Evolutionary conservation across 1,140 invertebrate species (phyloP).

Genomic region (silkworm (Bombyx mori)): ASM3026992v2 NC_085122.1:7520501-7521000

Average conservation of each 20-base stretch:
- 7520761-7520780: constrained; percentile 69
- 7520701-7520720: constrained; percentile 59
- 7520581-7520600: constrained; percentile 60
- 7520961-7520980: constrained; percentile 46
- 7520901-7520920: constrained; percentile 63
- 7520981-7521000: constrained; percentile 59
- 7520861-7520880: constrained; percentile 90
- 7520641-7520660: constrained; percentile 54
- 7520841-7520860: constrained; percentile 80
- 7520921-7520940: constrained; percentile 55
- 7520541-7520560: constrained; percentile 34
- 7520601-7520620: constrained; percentile 62
- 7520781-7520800: constrained; percentile 74
- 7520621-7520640: constrained; percentile 64
- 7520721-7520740: constrained; percentile 63
- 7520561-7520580: constrained; percentile 54
- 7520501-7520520: constrained; percentile 51
- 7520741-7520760: constrained; percentile 71
- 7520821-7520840: constrained; percentile 89
- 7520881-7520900: constrained; percentile 47
- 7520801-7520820: constrained; percentile 92
- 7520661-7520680: constrained; percentile 64
- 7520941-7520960: constrained; percentile 40
- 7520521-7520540: constrained; percentile 36
- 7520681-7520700: constrained; percentile 62